Base-by-base conservation (phyloP, 1,140 invertebrate genomes). In the Drosophila virilis region DNA sequence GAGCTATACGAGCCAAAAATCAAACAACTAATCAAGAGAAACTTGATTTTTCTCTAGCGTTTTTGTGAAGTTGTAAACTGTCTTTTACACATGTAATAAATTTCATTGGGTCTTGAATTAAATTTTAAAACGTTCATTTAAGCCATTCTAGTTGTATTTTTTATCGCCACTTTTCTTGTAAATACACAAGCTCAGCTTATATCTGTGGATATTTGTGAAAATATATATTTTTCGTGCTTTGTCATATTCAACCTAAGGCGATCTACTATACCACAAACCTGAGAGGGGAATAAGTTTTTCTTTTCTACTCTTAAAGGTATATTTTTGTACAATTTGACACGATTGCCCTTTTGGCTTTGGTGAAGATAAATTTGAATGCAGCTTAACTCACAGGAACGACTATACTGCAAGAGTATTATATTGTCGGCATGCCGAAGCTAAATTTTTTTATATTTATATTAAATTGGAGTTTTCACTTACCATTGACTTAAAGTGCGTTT, bases 401-500 rank as follows among this genome's bases (percentile, higher is more conserved):
- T 42, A 0, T n/a, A n/a, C 48, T 50, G 10, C 48, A 50, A 50
- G 10, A 0, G 22, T 33, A 32, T 4, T n/a, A 13, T 32, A 3
- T 50, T 7, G 33, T 50, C 28, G 22, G 22, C 22, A 0, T 28
- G 22, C 4, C 22, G 22, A 28, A 42, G 6, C n/a, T 13, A 9
- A 9, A 1, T 15, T 52, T 15, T 15, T 52, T 1, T 1, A 40
- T n/a, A 8, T 5, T 40, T 10, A 8, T 10, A 4, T 46, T 17
- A 8, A 45, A n/a, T 9, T 45, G 12, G 6, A n/a, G 40, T 1
- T 32, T 57, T 2, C n/a, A 9, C 0, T 60, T n/a, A 13, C 22
- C 65, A 68, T 35, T 68, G 55, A 60, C 54, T 60, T 48, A 15
- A 66, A 50, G 28, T 48, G 35, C n/a, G 17, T 9, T 17, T 40